Evolutionary conservation across 2,888 invertebrate genomes (phyloP), one percentile per base, ranked within the genome.

Genomic region (Halocaridina rubra): DNA sequence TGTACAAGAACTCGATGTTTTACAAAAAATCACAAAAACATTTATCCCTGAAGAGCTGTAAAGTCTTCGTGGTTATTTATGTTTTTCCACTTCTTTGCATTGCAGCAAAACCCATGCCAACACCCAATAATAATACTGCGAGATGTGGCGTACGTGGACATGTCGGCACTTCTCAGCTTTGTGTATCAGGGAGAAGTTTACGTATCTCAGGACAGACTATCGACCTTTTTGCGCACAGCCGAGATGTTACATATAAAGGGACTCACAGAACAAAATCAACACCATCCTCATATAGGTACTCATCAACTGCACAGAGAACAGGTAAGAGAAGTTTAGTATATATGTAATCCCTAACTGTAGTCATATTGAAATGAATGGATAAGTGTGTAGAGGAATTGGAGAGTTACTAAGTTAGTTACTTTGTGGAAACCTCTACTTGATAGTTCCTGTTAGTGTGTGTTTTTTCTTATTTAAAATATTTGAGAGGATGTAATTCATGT

Each of bases 111-210:
- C 90, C 94, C 94, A 82, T 94, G 94, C 90, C 93, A 94, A 89
- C 95, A 95, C 91, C 94, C 94, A 74, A 94, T 95, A 80, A 94
- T 95, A 77, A 94, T 95, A 88, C 90, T 94, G 81, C 94, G 94
- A 91, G 94, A 94, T 92, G 94, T 94, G 13, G 92, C 92, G 46
- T 93, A 93, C 88, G 93, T 93, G 89, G 94, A 94, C 90, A 92
- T 94, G 89, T 92, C 93, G 85, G 94, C 94, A 82, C 91, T 94
- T 78, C 91, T 94, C 87, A 94, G 94, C 85, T 94, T 89, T 82
- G 94, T 94, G 93, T 94, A 94, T 89, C 94, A 94, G 91, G 94
- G 94, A 81, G 94, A 94, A 90, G 94, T 94, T 0, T 93, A 94
- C 89, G 94, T 94, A 88, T 93, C 94, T 88, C 94, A 94, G 89